phyloP scores from a whole-genome alignment of 2,888 invertebrate species.

The Drosophila engyochracea region DNA sequence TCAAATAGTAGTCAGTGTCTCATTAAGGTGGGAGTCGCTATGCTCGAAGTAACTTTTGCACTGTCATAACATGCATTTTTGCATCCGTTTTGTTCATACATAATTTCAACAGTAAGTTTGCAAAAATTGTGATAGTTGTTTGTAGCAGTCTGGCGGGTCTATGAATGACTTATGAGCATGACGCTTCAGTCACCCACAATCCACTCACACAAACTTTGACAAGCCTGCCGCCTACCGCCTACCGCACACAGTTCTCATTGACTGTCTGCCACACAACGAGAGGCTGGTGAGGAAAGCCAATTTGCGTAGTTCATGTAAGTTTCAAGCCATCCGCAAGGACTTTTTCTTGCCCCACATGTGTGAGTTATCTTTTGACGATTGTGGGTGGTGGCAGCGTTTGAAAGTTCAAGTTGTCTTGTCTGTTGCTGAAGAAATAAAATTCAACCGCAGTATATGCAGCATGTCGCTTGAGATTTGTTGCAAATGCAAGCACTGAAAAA shows the following conservation, averaged over 20 bases:
- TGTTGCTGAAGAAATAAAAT: constrained; percentile 58
- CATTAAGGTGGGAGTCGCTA: constrained; percentile 2
- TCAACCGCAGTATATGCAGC: constrained; percentile 42
- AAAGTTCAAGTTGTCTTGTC: constrained; percentile 43
- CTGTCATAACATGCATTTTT: constrained; percentile 20
- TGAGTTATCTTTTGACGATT: constrained; percentile 41
- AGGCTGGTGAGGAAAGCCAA: constrained; percentile 14
- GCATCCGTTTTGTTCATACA: constrained; percentile 34
- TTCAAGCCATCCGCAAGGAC: constrained; percentile 30
- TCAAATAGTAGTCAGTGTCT: neutral
- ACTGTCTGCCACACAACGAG: constrained; percentile 6
- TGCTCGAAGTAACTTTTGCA: constrained; percentile 13
- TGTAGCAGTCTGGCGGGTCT: constrained; percentile 44
- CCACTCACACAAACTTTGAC: constrained; percentile 50
- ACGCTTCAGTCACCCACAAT: constrained; percentile 33
- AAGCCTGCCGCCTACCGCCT: constrained; percentile 21
- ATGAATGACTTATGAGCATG: constrained; percentile 41
- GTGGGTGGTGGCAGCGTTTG: constrained; percentile 32
- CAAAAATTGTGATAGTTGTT: constrained; percentile 64
- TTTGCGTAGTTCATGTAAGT: constrained; percentile 51
- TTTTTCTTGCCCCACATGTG: constrained; percentile 30
- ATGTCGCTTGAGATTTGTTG: constrained; percentile 30
- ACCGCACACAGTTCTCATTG: constrained; percentile 33
- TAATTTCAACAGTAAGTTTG: constrained; percentile 65
- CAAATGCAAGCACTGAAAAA: constrained; percentile 3